Conservation (phyloP, 2,797 vertebrate genomes). For the Rachycentron canadum region DNA sequence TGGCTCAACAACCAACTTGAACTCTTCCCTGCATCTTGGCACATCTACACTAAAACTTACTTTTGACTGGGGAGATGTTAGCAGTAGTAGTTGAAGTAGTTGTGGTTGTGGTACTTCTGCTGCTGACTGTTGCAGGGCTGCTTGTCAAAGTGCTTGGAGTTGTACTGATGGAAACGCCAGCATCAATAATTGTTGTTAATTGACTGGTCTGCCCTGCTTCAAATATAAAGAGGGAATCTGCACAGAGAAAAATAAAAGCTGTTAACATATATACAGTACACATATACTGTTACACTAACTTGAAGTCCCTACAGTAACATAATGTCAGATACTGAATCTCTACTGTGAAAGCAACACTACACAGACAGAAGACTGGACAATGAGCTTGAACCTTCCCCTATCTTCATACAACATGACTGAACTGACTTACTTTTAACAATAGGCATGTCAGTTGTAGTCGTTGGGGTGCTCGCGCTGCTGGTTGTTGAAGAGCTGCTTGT, state of each 20-base stretch:
- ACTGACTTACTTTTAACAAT: constrained; percentile 70
- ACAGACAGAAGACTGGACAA: not conserved
- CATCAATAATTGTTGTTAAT: constrained; percentile 61
- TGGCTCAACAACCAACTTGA: not conserved
- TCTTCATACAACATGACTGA: not conserved
- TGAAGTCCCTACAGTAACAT: not conserved
- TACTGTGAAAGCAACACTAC: not conserved
- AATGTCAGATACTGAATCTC: not conserved
- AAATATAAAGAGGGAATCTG: constrained; percentile 79
- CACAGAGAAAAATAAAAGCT: constrained; percentile 11
- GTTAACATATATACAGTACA: not conserved
- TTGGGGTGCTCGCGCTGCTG: constrained; percentile 30
- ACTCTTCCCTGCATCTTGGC: not conserved
- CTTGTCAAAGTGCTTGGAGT: constrained; percentile 32
- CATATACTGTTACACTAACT: too few relatives aligned
- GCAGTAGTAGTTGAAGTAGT: constrained; percentile 46
- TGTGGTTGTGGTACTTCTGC: constrained; percentile 39
- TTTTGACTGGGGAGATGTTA: constrained; percentile 70
- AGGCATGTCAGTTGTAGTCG: constrained; percentile 42
- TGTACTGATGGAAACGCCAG: constrained; percentile 26
- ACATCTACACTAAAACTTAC: constrained; percentile 62
- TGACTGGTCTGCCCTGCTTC: constrained; percentile 70
- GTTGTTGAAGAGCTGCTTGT: constrained; percentile 22
- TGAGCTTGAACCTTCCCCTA: not conserved
- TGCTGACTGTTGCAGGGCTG: constrained; percentile 32